Conservation (phyloP, 1,140 invertebrate genomes). For the Cepaea nemoralis region DNA sequence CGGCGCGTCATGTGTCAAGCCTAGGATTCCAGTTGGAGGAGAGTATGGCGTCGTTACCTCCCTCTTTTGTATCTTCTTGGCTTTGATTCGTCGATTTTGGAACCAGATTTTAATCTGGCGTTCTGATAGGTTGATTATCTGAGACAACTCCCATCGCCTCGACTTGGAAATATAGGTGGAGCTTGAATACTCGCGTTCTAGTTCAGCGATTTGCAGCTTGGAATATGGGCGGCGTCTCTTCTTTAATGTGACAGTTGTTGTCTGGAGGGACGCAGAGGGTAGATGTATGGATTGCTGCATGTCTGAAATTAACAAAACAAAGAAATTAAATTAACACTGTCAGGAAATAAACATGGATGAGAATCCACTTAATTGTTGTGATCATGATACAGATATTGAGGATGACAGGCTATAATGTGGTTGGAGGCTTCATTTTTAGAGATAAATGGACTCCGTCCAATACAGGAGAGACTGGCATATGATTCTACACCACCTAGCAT, state of each 20-base stretch:
- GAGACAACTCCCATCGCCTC: slow-evolving; percentile 93
- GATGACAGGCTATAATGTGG: too few species aligned
- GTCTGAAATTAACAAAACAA: too few species aligned
- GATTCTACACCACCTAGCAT: too few species aligned
- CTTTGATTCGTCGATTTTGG: slow-evolving; percentile 96
- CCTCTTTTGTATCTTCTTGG: slow-evolving; percentile 78
- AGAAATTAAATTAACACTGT: too few species aligned
- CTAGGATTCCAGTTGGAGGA: background rate
- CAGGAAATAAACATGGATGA: too few species aligned
- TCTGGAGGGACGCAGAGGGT: slow-evolving; percentile 64
- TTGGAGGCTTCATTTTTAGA: too few species aligned
- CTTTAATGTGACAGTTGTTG: slow-evolving; percentile 72
- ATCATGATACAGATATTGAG: too few species aligned
- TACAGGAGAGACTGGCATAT: too few species aligned
- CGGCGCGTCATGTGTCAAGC: background rate
- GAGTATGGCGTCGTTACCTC: slow-evolving; percentile 50
- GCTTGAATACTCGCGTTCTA: slow-evolving; percentile 94
- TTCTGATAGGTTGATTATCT: slow-evolving; percentile 90
- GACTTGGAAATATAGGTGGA: slow-evolving; percentile 96
- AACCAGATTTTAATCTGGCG: slow-evolving; percentile 97
- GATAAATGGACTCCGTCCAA: too few species aligned
- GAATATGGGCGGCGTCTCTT: slow-evolving; percentile 93
- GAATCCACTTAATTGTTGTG: too few species aligned
- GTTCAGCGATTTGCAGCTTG: slow-evolving; percentile 91
- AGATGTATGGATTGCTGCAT: slow-evolving; percentile 65